These are phyloP conservation scores for Xylocampa areola DNA, from an alignment of 2,888 invertebrate genomes.

Conservation along the genomic window DNA sequence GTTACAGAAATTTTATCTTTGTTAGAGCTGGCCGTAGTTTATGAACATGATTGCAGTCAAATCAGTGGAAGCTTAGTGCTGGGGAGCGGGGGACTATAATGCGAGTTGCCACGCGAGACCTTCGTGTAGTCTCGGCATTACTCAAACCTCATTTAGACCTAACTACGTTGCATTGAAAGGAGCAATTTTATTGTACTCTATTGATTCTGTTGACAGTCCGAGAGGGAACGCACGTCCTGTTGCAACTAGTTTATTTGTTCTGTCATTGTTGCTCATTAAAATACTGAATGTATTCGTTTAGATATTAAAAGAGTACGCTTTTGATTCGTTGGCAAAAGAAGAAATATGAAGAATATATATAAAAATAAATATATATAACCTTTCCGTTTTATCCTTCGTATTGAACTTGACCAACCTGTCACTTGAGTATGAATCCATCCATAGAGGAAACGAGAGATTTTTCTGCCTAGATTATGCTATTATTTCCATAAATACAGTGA, in stretches of 20 bases:
- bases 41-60: constrained; percentile 64
- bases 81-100: constrained; percentile 70
- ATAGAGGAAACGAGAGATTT: too few species aligned
- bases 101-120: constrained; percentile 80
- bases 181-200: constrained; percentile 87
- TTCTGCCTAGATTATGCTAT: too few species aligned
- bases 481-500: too few species aligned
- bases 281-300: constrained; percentile 62
- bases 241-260: constrained; percentile 77
- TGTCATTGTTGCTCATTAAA: constrained; percentile 75
- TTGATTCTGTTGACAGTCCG: constrained; percentile 85
- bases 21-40: constrained; percentile 50
- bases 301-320: constrained; percentile 12
- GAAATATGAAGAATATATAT: too few species aligned
- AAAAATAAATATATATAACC: too few species aligned
- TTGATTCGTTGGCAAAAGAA: neutral
- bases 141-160: constrained; percentile 88
- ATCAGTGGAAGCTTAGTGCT: constrained; percentile 64
- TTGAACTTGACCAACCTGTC: too few species aligned
- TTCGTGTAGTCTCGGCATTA: constrained; percentile 85
- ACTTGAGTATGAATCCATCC: too few species aligned
- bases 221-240: constrained; percentile 75
- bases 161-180: constrained; percentile 86
- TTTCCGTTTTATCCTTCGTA: too few species aligned
- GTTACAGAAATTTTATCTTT: constrained; percentile 62